These are phyloP conservation scores for Pyrgus malvae DNA, from an alignment of 2,888 invertebrate genomes.

Conservation along the genomic window DNA sequence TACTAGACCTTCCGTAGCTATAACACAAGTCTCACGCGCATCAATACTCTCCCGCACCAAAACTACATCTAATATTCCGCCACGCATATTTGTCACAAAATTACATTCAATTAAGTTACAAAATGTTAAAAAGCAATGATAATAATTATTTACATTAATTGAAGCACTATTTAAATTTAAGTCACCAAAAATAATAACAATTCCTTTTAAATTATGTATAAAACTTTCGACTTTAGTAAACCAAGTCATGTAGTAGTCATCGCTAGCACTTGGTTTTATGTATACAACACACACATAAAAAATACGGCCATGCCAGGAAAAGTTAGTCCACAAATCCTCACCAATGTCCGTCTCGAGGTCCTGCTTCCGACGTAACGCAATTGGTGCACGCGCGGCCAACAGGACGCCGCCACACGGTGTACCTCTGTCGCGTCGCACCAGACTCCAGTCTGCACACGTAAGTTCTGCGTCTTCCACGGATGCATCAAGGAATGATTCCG, in stretches of 20 bases:
- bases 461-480: conserved; percentile 27
- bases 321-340: conserved; percentile 30
- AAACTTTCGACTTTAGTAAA: conserved; percentile 26
- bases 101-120: conserved; percentile 21
- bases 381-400: conserved; percentile 19
- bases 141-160: conserved; percentile 16
- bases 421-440: conserved; percentile 28
- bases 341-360: conserved; percentile 28
- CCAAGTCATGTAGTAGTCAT: conserved; percentile 24
- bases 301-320: conserved; percentile 9
- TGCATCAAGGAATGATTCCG: conserved; percentile 24
- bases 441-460: conserved; percentile 15
- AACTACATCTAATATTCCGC: conserved; percentile 24
- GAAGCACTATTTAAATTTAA: conserved; percentile 23
- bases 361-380: conserved; percentile 11
- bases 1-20: conserved; percentile 3
- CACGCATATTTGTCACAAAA: conserved; percentile 11
- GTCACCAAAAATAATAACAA: conserved; percentile 26
- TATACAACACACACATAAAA: conserved; percentile 29
- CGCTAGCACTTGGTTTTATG: conserved; percentile 27
- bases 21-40: neutral
- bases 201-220: conserved; percentile 15
- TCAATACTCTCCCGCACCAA: conserved; percentile 20
- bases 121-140: conserved; percentile 21
- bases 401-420: conserved; percentile 26